These are phyloP conservation scores for Zhengitettix transpicula DNA, from an alignment of 2,888 invertebrate species.

Conservation along the genomic window DNA sequence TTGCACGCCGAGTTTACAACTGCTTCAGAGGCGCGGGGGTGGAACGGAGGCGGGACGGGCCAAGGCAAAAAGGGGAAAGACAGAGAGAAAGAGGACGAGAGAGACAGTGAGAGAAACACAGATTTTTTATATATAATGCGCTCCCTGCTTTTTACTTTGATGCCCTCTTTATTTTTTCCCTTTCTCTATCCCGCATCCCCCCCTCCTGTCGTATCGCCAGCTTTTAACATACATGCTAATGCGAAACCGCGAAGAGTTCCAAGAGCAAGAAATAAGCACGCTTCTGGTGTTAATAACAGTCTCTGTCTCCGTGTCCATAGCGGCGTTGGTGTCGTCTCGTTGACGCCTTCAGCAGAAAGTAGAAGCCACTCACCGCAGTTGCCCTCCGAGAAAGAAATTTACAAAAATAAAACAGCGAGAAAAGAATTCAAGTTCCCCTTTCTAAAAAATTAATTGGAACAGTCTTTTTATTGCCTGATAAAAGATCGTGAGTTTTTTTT, in stretches of 20 bases:
- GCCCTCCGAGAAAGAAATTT: too few relatives aligned
- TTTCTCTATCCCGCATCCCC: background rate
- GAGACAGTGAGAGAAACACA: background rate
- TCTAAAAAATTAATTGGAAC: too few relatives aligned
- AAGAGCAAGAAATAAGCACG: background rate
- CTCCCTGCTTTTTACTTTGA: conserved; percentile 1
- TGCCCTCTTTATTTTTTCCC: background rate
- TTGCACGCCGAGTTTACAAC: conserved; percentile 1
- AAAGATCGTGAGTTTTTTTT: too few relatives aligned
- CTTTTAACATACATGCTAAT: conserved; percentile 2
- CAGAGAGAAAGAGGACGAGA: background rate
- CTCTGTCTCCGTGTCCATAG: background rate
- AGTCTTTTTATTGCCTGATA: too few relatives aligned
- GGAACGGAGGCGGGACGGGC: background rate
- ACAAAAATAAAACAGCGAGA: too few relatives aligned
- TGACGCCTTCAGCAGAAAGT: too few relatives aligned
- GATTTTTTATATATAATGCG: background rate
- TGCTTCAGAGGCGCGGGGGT: background rate
- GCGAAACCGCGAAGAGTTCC: background rate
- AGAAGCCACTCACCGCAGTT: too few relatives aligned
- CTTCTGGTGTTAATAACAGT: background rate
- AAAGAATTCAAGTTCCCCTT: too few relatives aligned
- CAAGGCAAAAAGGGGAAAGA: background rate
- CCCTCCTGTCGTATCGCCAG: background rate
- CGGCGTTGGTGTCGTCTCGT: background rate